Base-by-base conservation (phyloP, 2,113 vertebrate species). In the Lipotes vexillifer region DNA sequence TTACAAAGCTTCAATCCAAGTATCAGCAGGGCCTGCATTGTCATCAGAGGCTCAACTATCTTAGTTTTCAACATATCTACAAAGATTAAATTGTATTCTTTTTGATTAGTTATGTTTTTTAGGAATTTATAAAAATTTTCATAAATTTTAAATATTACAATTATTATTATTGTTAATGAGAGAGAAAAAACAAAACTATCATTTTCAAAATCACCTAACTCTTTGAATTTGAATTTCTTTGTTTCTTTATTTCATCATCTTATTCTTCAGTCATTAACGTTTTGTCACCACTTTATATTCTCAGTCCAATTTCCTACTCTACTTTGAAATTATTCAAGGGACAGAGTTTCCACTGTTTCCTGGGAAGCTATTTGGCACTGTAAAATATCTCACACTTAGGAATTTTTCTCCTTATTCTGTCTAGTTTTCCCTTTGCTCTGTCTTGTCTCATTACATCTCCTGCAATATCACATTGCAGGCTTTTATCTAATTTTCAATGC, bases 401-500 rank as follows among this genome's bases (percentile, higher is more conserved):
- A 95, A 14, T 8, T 6, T 68, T 82, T 41, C 17, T n/a, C 49
- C 33, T 52, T 89, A 72, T 77, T 91, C 44, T 49, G 15, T 61
- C 66, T 92, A 13, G 38, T 59, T 90, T 95, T 88, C 25, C 63
- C 52, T 82, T 72, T 91, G 0, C 33, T 86, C 57, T 55, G 7
- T 88, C 49, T 95, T 41, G 57, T 89, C 68, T 89, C 88, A 95
- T 92, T 96, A 87, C 25, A 46, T 83, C 61, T 95, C 55, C 57
- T 57, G 8, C 52, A 94, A 23, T 61, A 95, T 31, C 81, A 75
- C 57, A 55, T 46, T 89, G 82, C 17, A 65, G 61, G 15, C 61
- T 87, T 96, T 88, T 63, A 77, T 83, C 92, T 84, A 36, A 78
- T 93, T 96, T 95, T 96, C 77, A 84, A 1, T 55, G 72, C n/a